Conservation (phyloP, 2,888 invertebrate genomes). For the Blomia tropicalis region DNA sequence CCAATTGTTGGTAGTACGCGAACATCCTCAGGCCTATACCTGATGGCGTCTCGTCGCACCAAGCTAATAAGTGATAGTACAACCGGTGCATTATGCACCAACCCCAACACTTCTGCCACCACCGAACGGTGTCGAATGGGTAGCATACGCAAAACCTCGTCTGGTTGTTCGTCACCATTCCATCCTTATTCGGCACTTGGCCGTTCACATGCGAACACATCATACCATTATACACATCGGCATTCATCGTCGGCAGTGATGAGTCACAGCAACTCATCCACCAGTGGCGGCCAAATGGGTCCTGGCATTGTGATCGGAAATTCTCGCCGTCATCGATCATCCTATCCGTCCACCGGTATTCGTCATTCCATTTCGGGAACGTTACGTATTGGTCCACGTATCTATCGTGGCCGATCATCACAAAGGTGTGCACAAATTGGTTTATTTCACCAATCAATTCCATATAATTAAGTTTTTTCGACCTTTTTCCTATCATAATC, state of each 20-base stretch:
- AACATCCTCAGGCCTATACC: neutral
- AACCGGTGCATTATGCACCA: neutral
- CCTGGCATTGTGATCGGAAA: neutral
- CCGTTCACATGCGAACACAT: neutral
- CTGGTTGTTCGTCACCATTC: conserved; percentile 15
- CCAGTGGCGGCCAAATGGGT: neutral
- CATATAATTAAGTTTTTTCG: too few relatives aligned
- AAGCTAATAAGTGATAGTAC: conserved; percentile 7
- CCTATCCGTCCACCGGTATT: conserved; percentile 9
- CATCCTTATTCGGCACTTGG: neutral
- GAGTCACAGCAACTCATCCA: neutral
- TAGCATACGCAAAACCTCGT: neutral
- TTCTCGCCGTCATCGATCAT: conserved; percentile 4
- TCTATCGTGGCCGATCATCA: conserved; percentile 20
- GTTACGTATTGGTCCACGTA: conserved; percentile 21
- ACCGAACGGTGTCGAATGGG: neutral
- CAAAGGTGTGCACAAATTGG: conserved; percentile 19
- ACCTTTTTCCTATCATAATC: too few relatives aligned
- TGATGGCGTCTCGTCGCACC: neutral
- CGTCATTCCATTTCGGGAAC: conserved; percentile 11
- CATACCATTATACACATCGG: neutral
- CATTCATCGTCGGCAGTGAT: conserved; percentile 10
- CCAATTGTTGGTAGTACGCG: neutral
- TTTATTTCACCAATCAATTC: too few relatives aligned
- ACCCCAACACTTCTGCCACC: too few relatives aligned